A percentile compares a stretch with the other conserved stretches of the same genome.
These are phyloP conservation scores for Vanessa tameamea DNA, from an alignment of 1,140 invertebrate genomes.

Conservation along the genomic window DNA sequence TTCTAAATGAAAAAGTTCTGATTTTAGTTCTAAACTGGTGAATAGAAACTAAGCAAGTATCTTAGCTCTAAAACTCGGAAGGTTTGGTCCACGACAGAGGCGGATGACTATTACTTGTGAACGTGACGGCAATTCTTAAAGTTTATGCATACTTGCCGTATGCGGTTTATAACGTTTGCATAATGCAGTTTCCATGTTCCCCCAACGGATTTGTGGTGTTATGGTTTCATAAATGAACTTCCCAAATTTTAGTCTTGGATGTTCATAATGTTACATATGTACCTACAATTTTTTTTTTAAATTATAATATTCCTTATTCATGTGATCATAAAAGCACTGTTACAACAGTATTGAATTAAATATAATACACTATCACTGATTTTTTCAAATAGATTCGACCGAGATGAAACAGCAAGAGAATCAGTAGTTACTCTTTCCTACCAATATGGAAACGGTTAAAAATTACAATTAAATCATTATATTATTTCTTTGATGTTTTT, in stretches of 20 bases:
- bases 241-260: constrained; percentile 17
- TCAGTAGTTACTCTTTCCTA: too few relatives aligned
- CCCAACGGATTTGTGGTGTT: constrained; percentile 8
- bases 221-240: constrained; percentile 4
- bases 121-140: constrained; percentile 26
- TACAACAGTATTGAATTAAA: neutral
- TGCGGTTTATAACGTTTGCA: constrained; percentile 36
- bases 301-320: too few relatives aligned
- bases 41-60: neutral
- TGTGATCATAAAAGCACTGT: neutral
- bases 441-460: too few relatives aligned
- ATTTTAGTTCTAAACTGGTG: neutral
- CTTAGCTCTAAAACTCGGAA: neutral
- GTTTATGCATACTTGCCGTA: constrained; percentile 6
- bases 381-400: too few relatives aligned
- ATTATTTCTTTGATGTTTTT: too few relatives aligned
- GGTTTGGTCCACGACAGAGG: neutral
- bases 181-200: constrained; percentile 52
- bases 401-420: too few relatives aligned
- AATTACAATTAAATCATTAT: too few relatives aligned
- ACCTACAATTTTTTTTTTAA: too few relatives aligned
- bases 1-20: neutral
- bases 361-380: too few relatives aligned
- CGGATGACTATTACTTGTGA: constrained; percentile 17
- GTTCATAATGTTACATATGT: neutral